Evolutionary conservation across 2,888 invertebrate species (phyloP), one percentile per base, ranked within the genome.

Genomic region (Dryobotodes eremita): DNA sequence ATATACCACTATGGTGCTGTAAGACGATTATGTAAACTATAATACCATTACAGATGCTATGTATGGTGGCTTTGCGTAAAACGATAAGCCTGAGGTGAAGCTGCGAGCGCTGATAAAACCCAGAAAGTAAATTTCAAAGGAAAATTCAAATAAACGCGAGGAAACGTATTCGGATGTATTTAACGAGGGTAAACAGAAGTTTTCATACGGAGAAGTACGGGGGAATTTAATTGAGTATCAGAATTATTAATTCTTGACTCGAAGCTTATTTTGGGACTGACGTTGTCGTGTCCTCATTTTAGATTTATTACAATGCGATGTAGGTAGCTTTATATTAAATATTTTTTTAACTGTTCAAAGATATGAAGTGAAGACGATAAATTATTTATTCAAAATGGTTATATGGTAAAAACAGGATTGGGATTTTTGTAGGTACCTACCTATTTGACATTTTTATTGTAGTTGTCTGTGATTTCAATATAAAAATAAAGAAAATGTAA

Each of bases 141-240:
- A 90, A 94, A 95, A 92, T 94, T 94, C 92, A 93, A 95, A 95
- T 94, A 94, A 93, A 94, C 89, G 92, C 89, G 88, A 82, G 85
- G 86, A 91, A 92, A 90, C 91, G 92, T 92, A 92, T 94, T 91
- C 88, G 90, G 90, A 91, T 93, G 92, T 91, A 90, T 92, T 88
- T 83, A 85, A 83, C 86, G 89, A 91, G 90, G 89, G 88, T 89
- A 91, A 90, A 92, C 87, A 92, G 89, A 92, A 92, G 89, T 91
- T 92, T 90, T 91, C 90, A 78, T 91, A 79, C 86, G 77, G 72
- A 61, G 50, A 31, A 26, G 61, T 69, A 62, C 31, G 65, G 31
- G 15, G 26, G 66, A 53, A 68, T 73, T 78, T 87, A 87, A 84
- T 87, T 84, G 76, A 80, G 71, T 74, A 72, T 79, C 36, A 72